Evolutionary conservation across 2,113 vertebrate genomes (phyloP).

Genomic region (Vimba vimba): DNA sequence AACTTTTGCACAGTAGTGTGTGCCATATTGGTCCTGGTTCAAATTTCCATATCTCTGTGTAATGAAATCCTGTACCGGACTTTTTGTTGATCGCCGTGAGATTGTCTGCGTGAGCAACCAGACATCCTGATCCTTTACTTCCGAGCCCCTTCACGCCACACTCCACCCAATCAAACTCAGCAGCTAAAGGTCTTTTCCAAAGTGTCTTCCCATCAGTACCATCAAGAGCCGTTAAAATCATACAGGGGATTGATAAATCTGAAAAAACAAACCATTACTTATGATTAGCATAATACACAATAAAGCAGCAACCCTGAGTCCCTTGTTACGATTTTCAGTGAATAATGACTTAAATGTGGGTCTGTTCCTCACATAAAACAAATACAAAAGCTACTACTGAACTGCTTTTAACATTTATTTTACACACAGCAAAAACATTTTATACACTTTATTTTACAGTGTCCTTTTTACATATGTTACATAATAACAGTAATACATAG

Average conservation of each 20-base stretch:
- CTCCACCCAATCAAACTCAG: constrained; percentile 79
- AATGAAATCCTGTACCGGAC: constrained; percentile 73
- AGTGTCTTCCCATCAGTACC: constrained; percentile 82
- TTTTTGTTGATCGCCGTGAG: constrained; percentile 71
- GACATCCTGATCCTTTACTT: constrained; percentile 67
- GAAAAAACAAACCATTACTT: constrained; percentile 39
- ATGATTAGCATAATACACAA: not conserved
- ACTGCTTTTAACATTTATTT: not conserved
- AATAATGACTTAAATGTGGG: not conserved
- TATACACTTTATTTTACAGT: too few relatives aligned
- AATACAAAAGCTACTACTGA: not conserved
- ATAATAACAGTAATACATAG: too few relatives aligned
- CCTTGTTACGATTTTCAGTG: not conserved
- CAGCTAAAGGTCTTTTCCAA: constrained; percentile 79
- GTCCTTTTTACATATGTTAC: too few relatives aligned
- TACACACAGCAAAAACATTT: too few relatives aligned
- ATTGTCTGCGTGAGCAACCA: constrained; percentile 72
- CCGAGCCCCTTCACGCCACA: constrained; percentile 70
- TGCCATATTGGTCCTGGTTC: not conserved
- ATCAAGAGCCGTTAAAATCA: constrained; percentile 79
- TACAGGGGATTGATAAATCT: constrained; percentile 83
- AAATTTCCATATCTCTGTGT: not conserved
- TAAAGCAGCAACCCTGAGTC: not conserved
- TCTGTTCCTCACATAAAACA: not conserved
- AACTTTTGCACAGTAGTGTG: not conserved